phyloP scores from a whole-genome alignment of 2,113 vertebrate genomes.

The Tringa solitaria region DNA sequence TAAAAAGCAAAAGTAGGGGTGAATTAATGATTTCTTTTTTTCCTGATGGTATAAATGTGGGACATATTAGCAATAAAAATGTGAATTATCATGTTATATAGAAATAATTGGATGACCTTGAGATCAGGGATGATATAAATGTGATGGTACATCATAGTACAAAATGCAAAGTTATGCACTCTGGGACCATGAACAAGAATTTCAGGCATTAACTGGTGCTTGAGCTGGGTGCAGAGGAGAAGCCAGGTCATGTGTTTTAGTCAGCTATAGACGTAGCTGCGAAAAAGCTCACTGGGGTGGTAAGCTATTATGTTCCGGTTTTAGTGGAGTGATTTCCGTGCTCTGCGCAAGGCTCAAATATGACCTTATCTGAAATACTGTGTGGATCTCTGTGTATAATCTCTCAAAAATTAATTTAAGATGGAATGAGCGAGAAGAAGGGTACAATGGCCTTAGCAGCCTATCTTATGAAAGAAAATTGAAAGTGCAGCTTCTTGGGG shows the following conservation, averaged over 20 bases:
- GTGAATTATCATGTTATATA: constrained; percentile 9
- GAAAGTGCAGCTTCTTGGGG: background rate
- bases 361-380: background rate
- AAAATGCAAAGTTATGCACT: constrained; percentile 11
- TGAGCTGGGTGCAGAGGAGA: background rate
- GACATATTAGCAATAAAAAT: constrained; percentile 16
- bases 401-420: background rate
- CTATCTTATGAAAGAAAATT: background rate
- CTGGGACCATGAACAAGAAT: constrained; percentile 18
- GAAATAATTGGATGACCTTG: constrained; percentile 51
- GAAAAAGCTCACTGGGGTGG: background rate
- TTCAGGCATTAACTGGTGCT: background rate
- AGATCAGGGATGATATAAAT: constrained; percentile 3
- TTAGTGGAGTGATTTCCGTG: background rate
- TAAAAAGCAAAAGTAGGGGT: background rate
- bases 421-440: background rate
- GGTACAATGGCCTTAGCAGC: background rate
- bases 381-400: background rate
- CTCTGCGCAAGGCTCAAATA: background rate
- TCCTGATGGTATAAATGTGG: background rate
- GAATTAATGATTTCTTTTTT: background rate
- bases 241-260: background rate
- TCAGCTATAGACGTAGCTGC: background rate
- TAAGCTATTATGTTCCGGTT: background rate
- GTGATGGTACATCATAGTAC: background rate